Percentiles rank a stretch among this genome's conserved stretches.
Conservation (phyloP, 2,797 vertebrate species). For the Eulemur coronatus region DNA sequence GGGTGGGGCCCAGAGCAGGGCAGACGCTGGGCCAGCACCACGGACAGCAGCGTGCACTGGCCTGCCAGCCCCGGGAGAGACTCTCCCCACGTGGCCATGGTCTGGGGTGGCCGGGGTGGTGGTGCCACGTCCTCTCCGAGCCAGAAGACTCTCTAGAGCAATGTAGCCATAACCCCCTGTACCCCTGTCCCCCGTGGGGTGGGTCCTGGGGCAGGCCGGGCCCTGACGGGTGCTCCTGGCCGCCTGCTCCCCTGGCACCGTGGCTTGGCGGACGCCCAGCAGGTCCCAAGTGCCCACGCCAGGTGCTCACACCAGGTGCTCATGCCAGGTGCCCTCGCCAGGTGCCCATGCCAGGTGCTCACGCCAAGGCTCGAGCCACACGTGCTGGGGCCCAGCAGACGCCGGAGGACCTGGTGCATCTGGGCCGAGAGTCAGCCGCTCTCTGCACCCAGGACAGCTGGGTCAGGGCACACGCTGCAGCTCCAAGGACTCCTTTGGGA, state of each 20-base stretch:
- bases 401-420: not conserved
- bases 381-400: not conserved
- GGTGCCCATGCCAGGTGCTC: fast-evolving
- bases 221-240: not conserved
- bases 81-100: fast-evolving
- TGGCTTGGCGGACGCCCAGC: fast-evolving
- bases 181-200: fast-evolving
- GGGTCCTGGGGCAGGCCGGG: too few relatives aligned
- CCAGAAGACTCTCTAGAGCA: not conserved
- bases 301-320: fast-evolving
- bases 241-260: fast-evolving
- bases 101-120: too few relatives aligned
- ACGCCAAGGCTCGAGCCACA: not conserved
- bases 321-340: fast-evolving
- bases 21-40: not conserved
- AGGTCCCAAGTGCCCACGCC: not conserved
- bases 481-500: not conserved
- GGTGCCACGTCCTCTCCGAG: not conserved
- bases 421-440: too few relatives aligned
- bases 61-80: fast-evolving
- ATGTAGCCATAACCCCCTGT: fast-evolving
- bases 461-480: fast-evolving
- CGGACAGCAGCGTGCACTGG: fast-evolving
- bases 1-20: not conserved
- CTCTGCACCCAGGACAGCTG: not conserved